Evolutionary conservation across 1,140 invertebrate genomes (phyloP).

Genomic region (Arion vulgaris): DNA sequence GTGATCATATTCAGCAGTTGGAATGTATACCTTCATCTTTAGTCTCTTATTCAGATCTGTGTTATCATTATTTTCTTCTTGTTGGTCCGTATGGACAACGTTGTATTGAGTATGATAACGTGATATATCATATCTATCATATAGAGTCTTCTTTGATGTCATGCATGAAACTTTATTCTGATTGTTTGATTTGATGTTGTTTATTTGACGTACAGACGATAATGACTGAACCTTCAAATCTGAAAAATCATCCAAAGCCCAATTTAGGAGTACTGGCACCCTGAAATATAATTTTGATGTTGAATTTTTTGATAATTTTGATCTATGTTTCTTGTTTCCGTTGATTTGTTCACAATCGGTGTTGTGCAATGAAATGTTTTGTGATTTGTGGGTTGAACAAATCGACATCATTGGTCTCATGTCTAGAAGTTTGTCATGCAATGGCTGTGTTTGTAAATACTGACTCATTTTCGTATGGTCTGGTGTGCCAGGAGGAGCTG

Average conservation of each 20-base stretch:
- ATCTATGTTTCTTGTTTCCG: not conserved
- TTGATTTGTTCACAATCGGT: not conserved
- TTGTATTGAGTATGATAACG: not conserved
- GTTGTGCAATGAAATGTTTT: not conserved
- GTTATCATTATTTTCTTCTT: not conserved
- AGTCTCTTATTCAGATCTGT: conserved; percentile 31
- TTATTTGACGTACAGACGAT: not conserved
- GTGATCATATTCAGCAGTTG: conserved; percentile 26
- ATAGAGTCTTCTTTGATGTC: not conserved
- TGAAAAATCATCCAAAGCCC: not conserved
- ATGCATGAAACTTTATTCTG: not conserved
- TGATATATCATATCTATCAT: not conserved
- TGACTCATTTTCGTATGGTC: not conserved
- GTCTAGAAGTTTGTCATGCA: not conserved
- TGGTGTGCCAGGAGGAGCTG: conserved; percentile 49
- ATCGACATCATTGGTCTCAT: not conserved
- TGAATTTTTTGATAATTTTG: not conserved
- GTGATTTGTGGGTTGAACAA: not conserved
- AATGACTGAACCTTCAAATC: not conserved
- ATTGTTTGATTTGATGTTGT: not conserved
- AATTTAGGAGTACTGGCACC: not conserved
- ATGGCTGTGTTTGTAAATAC: not conserved
- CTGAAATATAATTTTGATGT: not conserved
- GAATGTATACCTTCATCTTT: conserved; percentile 39
- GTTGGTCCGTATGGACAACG: not conserved